A percentile compares a stretch with the other conserved stretches of the same genome.
These are phyloP conservation scores for Bombyx huttoni DNA, from an alignment of 2,888 invertebrate genomes.

Conservation along the genomic window DNA sequence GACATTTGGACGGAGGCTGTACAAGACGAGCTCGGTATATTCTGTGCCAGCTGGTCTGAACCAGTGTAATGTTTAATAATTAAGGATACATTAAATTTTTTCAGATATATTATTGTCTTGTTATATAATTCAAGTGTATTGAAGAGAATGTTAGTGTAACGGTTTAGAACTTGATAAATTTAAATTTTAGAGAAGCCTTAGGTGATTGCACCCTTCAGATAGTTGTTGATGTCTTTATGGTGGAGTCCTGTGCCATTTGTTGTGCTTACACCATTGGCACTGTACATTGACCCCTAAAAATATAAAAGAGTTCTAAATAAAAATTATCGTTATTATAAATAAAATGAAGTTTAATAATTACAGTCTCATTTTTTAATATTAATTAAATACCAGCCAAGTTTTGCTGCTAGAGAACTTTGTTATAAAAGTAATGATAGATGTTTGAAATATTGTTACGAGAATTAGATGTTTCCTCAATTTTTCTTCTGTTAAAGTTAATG, in stretches of 20 bases:
- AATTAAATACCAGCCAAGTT: constrained; percentile 56
- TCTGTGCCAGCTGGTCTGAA: constrained; percentile 54
- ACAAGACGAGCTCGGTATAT: constrained; percentile 35
- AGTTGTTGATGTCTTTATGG: constrained; percentile 23
- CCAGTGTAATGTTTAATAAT: constrained; percentile 67
- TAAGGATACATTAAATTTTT: constrained; percentile 70
- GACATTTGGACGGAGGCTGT: constrained; percentile 33
- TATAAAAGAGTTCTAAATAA: constrained; percentile 41
- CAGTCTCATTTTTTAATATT: constrained; percentile 49
- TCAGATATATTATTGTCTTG: constrained; percentile 74
- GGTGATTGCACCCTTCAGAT: constrained; percentile 47
- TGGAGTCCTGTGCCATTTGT: neutral
- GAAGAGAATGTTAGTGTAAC: constrained; percentile 50
- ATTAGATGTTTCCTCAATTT: constrained; percentile 60
- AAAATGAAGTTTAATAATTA: constrained; percentile 61
- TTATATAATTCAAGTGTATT: constrained; percentile 72
- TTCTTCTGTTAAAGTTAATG: constrained; percentile 58
- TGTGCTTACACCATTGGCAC: neutral
- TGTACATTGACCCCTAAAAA: constrained; percentile 24
- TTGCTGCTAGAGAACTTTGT: constrained; percentile 66
- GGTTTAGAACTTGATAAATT: constrained; percentile 49
- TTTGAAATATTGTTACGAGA: constrained; percentile 65
- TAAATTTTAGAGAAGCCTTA: constrained; percentile 60
- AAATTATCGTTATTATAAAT: constrained; percentile 66
- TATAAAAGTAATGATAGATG: constrained; percentile 65